Percentiles rank a stretch among this genome's conserved stretches.
Evolutionary conservation across 2,113 vertebrate genomes (phyloP).

Genomic region (Tinamus guttatus): DNA sequence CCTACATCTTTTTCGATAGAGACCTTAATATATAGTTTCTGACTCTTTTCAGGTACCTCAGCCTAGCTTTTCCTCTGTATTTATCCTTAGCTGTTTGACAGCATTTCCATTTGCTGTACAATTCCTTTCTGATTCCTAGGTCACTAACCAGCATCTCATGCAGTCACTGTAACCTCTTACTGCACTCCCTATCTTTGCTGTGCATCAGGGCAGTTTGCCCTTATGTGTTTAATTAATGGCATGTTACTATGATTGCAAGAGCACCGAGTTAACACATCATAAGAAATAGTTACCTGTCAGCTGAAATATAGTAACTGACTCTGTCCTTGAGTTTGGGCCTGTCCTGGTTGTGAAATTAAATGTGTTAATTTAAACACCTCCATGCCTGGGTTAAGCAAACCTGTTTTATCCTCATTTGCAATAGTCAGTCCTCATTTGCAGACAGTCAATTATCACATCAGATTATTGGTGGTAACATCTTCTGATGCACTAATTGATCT

Average conservation of each 20-base stretch:
- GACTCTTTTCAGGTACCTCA: background rate
- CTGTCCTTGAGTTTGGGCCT: constrained; percentile 36
- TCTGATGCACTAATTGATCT: background rate
- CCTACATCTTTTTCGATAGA: background rate
- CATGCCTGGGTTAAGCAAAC: constrained; percentile 28
- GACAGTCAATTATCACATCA: background rate
- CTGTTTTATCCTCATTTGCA: background rate
- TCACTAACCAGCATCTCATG: background rate
- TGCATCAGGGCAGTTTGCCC: background rate
- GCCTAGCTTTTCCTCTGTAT: background rate
- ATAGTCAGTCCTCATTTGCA: background rate
- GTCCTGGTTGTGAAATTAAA: constrained; percentile 53
- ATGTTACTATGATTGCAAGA: constrained; percentile 35
- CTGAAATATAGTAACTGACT: constrained; percentile 44
- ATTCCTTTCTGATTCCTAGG: background rate
- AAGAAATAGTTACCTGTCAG: constrained; percentile 58
- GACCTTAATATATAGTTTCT: background rate
- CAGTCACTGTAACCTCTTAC: background rate
- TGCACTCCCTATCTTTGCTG: background rate
- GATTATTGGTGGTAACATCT: background rate
- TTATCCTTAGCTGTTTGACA: background rate
- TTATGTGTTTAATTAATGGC: constrained; percentile 38
- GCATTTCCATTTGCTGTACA: background rate
- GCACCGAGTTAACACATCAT: constrained; percentile 39
- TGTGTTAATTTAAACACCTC: constrained; percentile 4